Evolutionary conservation across 2,888 invertebrate species (phyloP).

Genomic region (Netelia melanura): DNA sequence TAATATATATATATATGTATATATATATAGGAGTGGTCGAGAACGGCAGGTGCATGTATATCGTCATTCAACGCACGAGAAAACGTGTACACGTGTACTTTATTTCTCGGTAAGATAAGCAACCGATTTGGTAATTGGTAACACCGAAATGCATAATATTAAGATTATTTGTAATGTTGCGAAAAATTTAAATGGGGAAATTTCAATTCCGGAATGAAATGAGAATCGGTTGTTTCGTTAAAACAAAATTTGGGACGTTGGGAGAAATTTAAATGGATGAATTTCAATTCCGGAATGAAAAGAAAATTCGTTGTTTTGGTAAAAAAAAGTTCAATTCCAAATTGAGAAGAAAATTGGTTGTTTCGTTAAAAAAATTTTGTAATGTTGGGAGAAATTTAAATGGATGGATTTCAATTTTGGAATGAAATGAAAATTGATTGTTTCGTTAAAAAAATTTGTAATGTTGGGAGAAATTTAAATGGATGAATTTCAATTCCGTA

Average conservation of each 20-base stretch:
- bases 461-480: too few relatives aligned
- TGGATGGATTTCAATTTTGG: not conserved
- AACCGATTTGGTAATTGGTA: constrained; percentile 22
- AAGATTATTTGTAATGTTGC: not conserved
- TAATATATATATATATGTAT: constrained; percentile 2
- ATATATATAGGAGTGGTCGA: constrained; percentile 36
- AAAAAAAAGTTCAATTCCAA: too few relatives aligned
- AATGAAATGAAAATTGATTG: not conserved
- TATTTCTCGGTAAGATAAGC: constrained; percentile 31
- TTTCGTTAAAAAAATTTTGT: too few relatives aligned
- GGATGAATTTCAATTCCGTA: too few relatives aligned
- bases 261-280: not conserved
- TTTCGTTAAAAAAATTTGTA: too few relatives aligned
- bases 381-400: not conserved
- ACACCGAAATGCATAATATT: constrained; percentile 11
- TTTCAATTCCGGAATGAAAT: not conserved
- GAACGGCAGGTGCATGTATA: constrained; percentile 48
- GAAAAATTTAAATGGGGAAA: not conserved
- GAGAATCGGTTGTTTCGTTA: not conserved
- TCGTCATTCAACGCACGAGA: constrained; percentile 18
- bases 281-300: too few relatives aligned
- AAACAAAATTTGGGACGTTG: too few relatives aligned
- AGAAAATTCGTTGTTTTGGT: too few relatives aligned
- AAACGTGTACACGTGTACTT: constrained; percentile 26
- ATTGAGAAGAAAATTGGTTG: too few relatives aligned